Base-by-base conservation (phyloP, 23 tunicate species). In the Styela clava region DNA sequence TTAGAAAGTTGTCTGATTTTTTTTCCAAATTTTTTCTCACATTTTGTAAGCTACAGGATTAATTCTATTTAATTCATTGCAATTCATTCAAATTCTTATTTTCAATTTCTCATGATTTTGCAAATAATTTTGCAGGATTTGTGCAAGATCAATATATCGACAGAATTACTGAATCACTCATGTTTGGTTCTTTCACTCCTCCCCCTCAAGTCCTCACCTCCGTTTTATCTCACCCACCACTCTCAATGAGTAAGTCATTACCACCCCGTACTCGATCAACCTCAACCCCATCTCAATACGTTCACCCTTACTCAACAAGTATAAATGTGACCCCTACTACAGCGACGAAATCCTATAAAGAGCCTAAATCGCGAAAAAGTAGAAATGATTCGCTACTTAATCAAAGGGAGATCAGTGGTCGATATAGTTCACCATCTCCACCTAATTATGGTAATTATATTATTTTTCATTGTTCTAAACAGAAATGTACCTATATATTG, bases 381-480 rank as follows among this genome's bases (percentile, higher is more conserved):
- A 44, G 56, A 44, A 44, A 44, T 5, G 56, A 44, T 44, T 67
- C 71, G 30, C 22, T 67, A 67, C 16, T 67, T 19, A 67, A 67
- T 67, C n/a, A 29, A 24, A 22, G 71, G 22, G 71, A 67, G 31
- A 67, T 67, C 22, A 67, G 32, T 25, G 71, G 71, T 16, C 30
- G 71, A 29, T 67, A 67, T 22, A 21, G 24, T 16, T 67, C 71
- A 67, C 24, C 71, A 29, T 25, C 71, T 16, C 31, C 71, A 16
- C 71, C 71, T 27, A 67, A 67, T 67, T 67, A 44, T 44, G 56
- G 56, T 44, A 44, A 44, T 44, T 44, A n/a, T n/a, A n/a, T n/a
- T n/a, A n/a, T n/a, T n/a, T n/a, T n/a, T n/a, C n/a, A n/a, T n/a
- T n/a, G n/a, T n/a, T n/a, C n/a, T n/a, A n/a, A n/a, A n/a, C n/a